Conservation (phyloP, 2,888 invertebrate genomes). For the Ditula angustiorana region DNA sequence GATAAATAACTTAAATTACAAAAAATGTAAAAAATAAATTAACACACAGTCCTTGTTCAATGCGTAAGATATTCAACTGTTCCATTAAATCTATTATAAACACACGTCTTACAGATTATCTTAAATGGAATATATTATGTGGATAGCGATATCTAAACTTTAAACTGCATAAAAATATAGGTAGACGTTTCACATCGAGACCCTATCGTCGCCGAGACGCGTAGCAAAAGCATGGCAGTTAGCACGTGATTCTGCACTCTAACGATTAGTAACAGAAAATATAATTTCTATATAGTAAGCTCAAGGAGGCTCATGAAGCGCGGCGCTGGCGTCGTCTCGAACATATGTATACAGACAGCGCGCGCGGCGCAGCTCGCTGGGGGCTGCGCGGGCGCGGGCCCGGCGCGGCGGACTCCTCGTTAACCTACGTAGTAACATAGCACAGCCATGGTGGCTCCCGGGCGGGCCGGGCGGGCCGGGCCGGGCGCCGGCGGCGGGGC, state of each 20-base stretch:
- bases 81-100: slow-evolving; percentile 72
- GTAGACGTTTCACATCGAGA: slow-evolving; percentile 61
- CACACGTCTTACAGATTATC: slow-evolving; percentile 76
- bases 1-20: slow-evolving; percentile 81
- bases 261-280: slow-evolving; percentile 74
- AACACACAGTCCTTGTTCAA: slow-evolving; percentile 82
- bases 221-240: slow-evolving; percentile 81
- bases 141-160: slow-evolving; percentile 71
- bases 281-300: slow-evolving; percentile 71
- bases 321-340: slow-evolving; percentile 42
- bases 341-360: slow-evolving; percentile 41
- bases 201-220: slow-evolving; percentile 75
- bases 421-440: slow-evolving; percentile 78
- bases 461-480: slow-evolving; percentile 52
- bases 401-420: slow-evolving; percentile 68
- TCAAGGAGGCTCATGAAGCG: slow-evolving; percentile 51
- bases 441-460: slow-evolving; percentile 76
- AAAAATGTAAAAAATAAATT: slow-evolving; percentile 79
- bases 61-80: slow-evolving; percentile 75
- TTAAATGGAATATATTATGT: slow-evolving; percentile 82
- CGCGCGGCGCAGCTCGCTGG: slow-evolving; percentile 37
- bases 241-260: slow-evolving; percentile 82
- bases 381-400: slow-evolving; percentile 55
- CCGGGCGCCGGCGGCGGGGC: slow-evolving; percentile 60
- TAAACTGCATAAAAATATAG: slow-evolving; percentile 65